phyloP scores from a whole-genome alignment of 2,113 vertebrate species.

The Thunnus thynnus region DNA sequence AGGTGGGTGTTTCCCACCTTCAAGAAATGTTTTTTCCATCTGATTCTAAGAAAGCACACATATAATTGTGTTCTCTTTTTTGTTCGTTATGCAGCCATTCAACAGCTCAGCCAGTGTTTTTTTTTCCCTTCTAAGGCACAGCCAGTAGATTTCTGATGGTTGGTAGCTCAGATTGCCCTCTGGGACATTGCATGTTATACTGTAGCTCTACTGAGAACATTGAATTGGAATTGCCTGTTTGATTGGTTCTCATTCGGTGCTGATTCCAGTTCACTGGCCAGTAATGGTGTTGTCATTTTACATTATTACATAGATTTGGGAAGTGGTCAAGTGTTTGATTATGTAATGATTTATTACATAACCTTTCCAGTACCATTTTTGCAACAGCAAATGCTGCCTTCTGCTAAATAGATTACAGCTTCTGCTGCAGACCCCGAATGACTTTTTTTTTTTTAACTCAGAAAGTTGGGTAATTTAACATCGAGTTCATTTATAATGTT shows the following conservation, averaged over 20 bases:
- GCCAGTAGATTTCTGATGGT: conserved; percentile 5
- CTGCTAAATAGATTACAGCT: conserved; percentile 33
- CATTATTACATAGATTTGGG: conserved; percentile 26
- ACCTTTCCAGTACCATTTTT: conserved; percentile 31
- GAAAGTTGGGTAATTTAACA: not conserved
- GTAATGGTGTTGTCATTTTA: conserved; percentile 38
- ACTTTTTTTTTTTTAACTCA: conserved; percentile 1
- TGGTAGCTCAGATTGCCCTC: conserved; percentile 12
- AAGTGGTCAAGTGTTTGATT: conserved; percentile 48
- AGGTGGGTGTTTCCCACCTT: conserved; percentile 77
- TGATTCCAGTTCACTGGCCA: conserved; percentile 31
- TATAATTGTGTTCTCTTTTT: not conserved
- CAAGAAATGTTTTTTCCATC: not conserved
- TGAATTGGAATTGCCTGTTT: conserved; percentile 35
- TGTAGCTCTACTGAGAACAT: conserved; percentile 30
- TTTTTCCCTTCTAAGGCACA: not conserved
- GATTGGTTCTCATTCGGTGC: conserved; percentile 13
- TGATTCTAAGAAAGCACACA: not conserved
- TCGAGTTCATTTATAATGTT: conserved; percentile 4
- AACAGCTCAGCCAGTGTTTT: not conserved
- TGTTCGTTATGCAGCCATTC: not conserved
- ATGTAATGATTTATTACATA: conserved; percentile 53
- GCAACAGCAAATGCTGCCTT: conserved; percentile 20
- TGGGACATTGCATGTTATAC: conserved; percentile 35
- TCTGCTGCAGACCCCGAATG: not conserved